phyloP scores from a whole-genome alignment of 2,113 vertebrate genomes.

The Theristicus caerulescens region DNA sequence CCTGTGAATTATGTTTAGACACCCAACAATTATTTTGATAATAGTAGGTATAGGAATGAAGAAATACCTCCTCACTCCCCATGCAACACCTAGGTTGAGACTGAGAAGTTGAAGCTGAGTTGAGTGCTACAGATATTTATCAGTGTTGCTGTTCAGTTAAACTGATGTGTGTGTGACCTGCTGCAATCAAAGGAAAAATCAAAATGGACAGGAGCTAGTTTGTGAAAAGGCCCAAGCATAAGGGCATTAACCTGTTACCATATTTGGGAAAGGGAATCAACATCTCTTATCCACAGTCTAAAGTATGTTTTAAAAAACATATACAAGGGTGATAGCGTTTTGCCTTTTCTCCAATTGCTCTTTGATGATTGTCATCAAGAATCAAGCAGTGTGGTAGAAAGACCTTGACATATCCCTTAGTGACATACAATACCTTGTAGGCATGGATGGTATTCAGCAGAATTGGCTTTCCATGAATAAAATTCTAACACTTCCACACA shows the following conservation, averaged over 20 bases:
- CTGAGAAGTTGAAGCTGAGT: neutral
- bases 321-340: neutral
- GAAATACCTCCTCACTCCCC: neutral
- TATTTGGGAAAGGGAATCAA: neutral
- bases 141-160: neutral
- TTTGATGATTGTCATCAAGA: neutral
- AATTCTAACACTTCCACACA: neutral
- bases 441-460: neutral
- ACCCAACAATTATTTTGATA: neutral
- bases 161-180: neutral
- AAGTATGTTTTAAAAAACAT: neutral
- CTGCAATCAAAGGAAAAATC: neutral
- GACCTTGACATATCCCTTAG: neutral
- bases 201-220: neutral
- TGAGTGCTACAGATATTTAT: neutral
- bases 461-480: neutral
- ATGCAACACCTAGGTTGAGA: neutral
- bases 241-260: neutral
- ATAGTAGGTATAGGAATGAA: neutral
- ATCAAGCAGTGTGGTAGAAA: neutral
- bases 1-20: neutral
- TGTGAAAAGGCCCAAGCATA: neutral
- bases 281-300: neutral
- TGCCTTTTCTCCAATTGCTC: neutral
- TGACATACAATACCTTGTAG: neutral